Percentiles rank a stretch among this genome's conserved stretches.
Conservation (phyloP, 2,113 vertebrate genomes). For the Cranoglanis bouderius region DNA sequence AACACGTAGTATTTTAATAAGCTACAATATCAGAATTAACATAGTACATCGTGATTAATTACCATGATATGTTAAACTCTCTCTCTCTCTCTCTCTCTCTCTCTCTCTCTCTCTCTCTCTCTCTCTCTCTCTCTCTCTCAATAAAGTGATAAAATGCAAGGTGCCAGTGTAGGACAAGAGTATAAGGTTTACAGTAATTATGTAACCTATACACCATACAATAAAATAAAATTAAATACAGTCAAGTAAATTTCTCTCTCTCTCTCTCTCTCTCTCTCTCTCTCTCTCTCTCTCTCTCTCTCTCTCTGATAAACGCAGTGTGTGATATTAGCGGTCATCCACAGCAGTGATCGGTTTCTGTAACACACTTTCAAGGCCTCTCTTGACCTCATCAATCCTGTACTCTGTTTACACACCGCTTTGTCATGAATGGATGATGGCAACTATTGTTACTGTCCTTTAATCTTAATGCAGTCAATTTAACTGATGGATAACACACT, state of each 20-base stretch:
- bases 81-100: neutral
- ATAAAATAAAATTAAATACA: too few species aligned
- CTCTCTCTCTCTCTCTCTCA: neutral
- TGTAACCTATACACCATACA: too few species aligned
- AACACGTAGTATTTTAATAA: neutral
- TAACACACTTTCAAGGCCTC: slow-evolving; percentile 48
- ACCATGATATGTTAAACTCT: neutral
- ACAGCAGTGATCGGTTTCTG: slow-evolving; percentile 15
- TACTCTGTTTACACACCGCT: slow-evolving; percentile 6
- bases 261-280: neutral
- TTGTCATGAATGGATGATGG: slow-evolving; percentile 6
- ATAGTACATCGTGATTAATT: neutral
- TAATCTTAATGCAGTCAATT: slow-evolving; percentile 28
- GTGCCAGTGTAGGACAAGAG: too few species aligned
- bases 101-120: neutral
- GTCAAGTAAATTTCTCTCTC: neutral
- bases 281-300: too few species aligned
- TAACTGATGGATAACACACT: neutral
- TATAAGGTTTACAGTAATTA: too few species aligned
- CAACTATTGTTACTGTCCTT: slow-evolving; percentile 7
- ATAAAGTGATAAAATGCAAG: too few species aligned
- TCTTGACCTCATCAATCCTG: slow-evolving; percentile 26
- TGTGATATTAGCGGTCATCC: slow-evolving; percentile 16
- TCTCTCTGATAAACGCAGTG: neutral
- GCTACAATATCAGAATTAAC: neutral